phyloP scores from a whole-genome alignment of 2,797 vertebrate species.

The Anguilla obscura region DNA sequence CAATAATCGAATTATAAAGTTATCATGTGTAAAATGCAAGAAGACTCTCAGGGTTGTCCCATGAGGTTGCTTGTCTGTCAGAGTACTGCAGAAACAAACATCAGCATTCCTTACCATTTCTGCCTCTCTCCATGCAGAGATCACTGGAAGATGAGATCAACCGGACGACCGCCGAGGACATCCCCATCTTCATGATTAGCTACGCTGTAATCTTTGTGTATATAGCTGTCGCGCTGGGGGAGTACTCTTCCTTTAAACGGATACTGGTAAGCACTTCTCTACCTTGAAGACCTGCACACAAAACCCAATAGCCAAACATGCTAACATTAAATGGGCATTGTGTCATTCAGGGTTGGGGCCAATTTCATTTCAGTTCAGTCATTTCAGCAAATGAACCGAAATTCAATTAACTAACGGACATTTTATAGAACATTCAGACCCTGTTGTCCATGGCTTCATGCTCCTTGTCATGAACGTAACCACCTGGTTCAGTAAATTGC shows the following conservation, averaged over 20 bases:
- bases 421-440: neutral
- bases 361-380: neutral
- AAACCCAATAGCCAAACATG: neutral
- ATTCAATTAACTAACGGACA: neutral
- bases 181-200: conserved; percentile 87
- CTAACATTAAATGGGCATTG: neutral
- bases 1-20: neutral
- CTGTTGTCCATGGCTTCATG: neutral
- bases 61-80: neutral
- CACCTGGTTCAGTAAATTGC: neutral
- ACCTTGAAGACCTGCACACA: too few species aligned
- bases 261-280: conserved; percentile 71
- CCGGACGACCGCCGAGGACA: conserved; percentile 84
- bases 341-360: neutral
- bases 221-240: conserved; percentile 87
- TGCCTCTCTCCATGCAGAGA: conserved; percentile 66
- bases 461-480: too few species aligned
- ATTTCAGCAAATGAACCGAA: neutral
- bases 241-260: conserved; percentile 77
- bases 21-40: neutral
- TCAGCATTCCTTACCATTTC: neutral
- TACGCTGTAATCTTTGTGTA: conserved; percentile 89
- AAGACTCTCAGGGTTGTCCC: neutral
- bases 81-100: neutral
- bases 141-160: conserved; percentile 94